Evolutionary conservation across 1,140 invertebrate species (phyloP), one percentile per base, ranked within the genome.

Genomic region (Procambarus virginalis): DNA sequence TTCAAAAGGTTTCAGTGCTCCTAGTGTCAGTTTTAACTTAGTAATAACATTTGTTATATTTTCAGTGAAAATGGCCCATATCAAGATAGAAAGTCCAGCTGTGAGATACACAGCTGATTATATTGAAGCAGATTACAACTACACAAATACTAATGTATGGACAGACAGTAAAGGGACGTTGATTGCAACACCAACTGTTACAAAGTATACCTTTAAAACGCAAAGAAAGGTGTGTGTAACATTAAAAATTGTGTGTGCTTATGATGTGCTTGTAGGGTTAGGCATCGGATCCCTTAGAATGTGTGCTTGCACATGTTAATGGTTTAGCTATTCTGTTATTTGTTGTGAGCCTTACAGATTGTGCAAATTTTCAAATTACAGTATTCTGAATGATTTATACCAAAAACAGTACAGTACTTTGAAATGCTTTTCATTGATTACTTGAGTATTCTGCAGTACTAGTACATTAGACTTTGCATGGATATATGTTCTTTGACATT

Each of bases 171-270:
- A 64, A 14, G 87, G 81, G 10, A 83, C 20, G n/a, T 10, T 88
- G 9, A 73, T 81, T 68, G 81, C 81, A n/a, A 46, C 70, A 17
- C 81, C 86, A 22, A 81, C 68, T 5, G 10, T 20, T 34, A 81
- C 73, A 3, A 77, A 51, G 48, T 84, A 88, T 55, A 88, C 88
- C 34, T 89, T 89, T 70, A 85, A 34, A 80, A 84, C 78, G 0
- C n/a, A 55, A 12, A 45, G 64, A 22, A 78, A 76, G 76, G 84
- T 86, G 20, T 20, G 75, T 76, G 5, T 46, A 17, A 34, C 34
- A 0, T 34, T 34, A 34, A 34, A 34, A 34, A 34, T 14, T 76
- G 75, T 45, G 10, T 14, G 20, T 45, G 9, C 2, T 8, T 17
- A 34, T 46, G 9, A 34, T 76, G n/a, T 77, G 75, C 20, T 49